Percentiles rank a stretch among this genome's conserved stretches.
Conservation (phyloP, 2,113 vertebrate species). For the Pygoscelis antarcticus region DNA sequence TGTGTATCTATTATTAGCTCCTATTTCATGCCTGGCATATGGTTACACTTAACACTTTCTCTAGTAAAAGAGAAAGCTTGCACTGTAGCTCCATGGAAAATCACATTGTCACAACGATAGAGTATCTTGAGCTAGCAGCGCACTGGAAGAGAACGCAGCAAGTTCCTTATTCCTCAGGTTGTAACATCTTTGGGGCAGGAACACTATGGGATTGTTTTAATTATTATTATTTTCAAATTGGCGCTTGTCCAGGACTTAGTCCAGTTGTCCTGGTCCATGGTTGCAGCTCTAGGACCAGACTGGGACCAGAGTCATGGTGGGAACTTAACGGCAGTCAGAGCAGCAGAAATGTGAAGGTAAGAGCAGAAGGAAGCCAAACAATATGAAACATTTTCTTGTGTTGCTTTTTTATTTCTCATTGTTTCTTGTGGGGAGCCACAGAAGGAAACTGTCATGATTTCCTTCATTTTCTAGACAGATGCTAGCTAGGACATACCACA, state of each 20-base stretch:
- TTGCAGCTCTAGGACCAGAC: not conserved
- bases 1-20: not conserved
- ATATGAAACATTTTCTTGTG: not conserved
- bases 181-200: not conserved
- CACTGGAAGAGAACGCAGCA: not conserved
- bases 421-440: not conserved
- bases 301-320: not conserved
- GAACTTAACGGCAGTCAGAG: not conserved
- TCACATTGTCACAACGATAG: not conserved
- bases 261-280: not conserved
- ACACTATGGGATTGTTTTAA: not conserved
- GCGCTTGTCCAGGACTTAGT: not conserved
- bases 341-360: not conserved
- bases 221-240: not conserved
- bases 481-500: not conserved
- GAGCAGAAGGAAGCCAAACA: not conserved
- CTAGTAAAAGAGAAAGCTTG: slow-evolving; percentile 1
- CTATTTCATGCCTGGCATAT: not conserved
- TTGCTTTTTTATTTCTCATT: not conserved
- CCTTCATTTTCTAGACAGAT: not conserved
- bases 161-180: not conserved
- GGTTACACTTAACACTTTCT: not conserved
- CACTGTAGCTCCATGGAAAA: not conserved
- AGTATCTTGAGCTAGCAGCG: not conserved
- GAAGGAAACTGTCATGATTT: not conserved